These are phyloP conservation scores for Drosophila arawakana DNA, from an alignment of 1,140 invertebrate genomes.

Conservation along the genomic window DNA sequence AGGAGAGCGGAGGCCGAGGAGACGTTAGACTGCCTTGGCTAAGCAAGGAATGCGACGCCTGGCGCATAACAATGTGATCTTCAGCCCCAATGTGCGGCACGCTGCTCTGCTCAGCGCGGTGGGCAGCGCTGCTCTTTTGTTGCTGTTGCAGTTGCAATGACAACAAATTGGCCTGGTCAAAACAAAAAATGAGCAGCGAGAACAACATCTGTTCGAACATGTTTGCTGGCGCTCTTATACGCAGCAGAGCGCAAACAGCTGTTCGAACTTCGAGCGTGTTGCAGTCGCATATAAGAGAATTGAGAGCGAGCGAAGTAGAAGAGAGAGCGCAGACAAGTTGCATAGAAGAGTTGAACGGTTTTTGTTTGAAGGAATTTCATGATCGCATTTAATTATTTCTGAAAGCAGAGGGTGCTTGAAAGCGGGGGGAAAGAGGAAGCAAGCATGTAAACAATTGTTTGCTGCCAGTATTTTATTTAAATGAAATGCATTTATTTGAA, in stretches of 20 bases:
- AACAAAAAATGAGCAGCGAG: conserved; percentile 12
- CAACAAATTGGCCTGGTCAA: conserved; percentile 25
- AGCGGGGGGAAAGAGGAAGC: neutral
- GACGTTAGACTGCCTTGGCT: conserved; percentile 16
- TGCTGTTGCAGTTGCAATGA: conserved; percentile 26
- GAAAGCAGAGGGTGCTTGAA: neutral
- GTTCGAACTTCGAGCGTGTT: conserved; percentile 62
- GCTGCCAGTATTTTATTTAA: neutral
- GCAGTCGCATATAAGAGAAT: conserved; percentile 53
- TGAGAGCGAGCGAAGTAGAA: neutral
- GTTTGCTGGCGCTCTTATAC: conserved; percentile 60
- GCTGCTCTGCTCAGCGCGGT: conserved; percentile 16
- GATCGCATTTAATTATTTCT: conserved; percentile 41
- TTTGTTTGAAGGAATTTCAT: conserved; percentile 34
- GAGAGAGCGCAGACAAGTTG: conserved; percentile 30
- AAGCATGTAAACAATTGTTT: neutral
- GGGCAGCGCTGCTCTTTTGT: conserved; percentile 5
- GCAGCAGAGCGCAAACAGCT: conserved; percentile 53
- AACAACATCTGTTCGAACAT: conserved; percentile 56
- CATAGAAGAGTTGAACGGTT: conserved; percentile 22
- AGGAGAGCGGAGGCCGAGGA: neutral
- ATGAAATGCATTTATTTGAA: neutral
- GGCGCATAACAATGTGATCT: conserved; percentile 68
- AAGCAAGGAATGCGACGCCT: conserved; percentile 57
- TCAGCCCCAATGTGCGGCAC: conserved; percentile 21